Evolutionary conservation across 2,113 vertebrate species (phyloP).

Genomic region (Recurvirostra avosetta): DNA sequence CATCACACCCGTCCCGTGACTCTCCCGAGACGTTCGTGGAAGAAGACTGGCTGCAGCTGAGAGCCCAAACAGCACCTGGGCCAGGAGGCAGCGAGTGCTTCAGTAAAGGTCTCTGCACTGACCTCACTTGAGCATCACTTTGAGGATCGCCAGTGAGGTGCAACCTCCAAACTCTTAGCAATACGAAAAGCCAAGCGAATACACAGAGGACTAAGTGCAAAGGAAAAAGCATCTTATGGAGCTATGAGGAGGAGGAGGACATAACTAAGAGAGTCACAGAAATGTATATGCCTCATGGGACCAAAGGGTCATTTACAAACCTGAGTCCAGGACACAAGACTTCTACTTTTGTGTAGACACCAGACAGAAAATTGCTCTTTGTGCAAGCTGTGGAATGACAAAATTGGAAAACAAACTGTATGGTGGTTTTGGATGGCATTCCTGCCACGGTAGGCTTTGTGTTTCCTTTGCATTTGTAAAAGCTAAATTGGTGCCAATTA

Average conservation of each 20-base stretch:
- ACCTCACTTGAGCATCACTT: neutral
- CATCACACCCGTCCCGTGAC: neutral
- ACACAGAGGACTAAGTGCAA: neutral
- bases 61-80: neutral
- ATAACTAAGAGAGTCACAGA: neutral
- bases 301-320: neutral
- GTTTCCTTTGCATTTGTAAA: neutral
- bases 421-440: constrained; percentile 10
- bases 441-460: neutral
- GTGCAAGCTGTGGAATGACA: constrained; percentile 16
- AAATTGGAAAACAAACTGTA: constrained; percentile 24
- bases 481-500: neutral
- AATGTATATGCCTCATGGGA: neutral
- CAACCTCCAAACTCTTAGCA: neutral
- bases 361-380: constrained; percentile 12
- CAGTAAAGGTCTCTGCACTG: neutral
- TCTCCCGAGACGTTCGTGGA: rapidly evolving
- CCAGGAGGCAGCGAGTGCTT: neutral
- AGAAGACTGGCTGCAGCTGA: neutral
- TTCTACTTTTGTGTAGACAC: neutral
- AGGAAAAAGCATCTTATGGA: neutral
- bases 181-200: neutral
- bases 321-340: neutral
- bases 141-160: neutral
- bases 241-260: neutral